Conservation (phyloP, 2,888 invertebrate species). For the Ectemnius lituratus region DNA sequence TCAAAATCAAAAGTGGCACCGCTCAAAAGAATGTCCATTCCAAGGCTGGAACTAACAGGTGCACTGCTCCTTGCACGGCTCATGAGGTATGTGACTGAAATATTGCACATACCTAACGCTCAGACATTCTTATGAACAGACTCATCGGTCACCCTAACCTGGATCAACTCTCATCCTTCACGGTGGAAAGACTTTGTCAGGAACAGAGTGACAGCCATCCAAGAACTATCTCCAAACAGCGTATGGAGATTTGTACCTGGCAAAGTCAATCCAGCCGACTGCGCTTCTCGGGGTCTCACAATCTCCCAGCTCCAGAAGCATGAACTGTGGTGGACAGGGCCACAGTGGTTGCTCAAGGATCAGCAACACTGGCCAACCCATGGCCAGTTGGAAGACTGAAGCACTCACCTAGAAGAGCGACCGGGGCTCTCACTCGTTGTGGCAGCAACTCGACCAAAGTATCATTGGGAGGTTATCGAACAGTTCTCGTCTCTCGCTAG, state of each 20-base stretch:
- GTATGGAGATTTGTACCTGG: conserved; percentile 46
- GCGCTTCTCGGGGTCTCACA: conserved; percentile 41
- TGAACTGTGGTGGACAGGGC: too few relatives aligned
- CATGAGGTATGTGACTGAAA: conserved; percentile 24
- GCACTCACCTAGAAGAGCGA: too few relatives aligned
- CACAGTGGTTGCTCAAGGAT: too few relatives aligned
- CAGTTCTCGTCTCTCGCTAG: too few relatives aligned
- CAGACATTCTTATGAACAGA: conserved; percentile 38
- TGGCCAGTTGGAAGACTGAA: too few relatives aligned
- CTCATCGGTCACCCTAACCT: conserved; percentile 30
- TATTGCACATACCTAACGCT: background rate
- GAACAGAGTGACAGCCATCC: conserved; percentile 42
- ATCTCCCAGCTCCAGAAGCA: conserved; percentile 23
- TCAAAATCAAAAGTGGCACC: conserved; percentile 46
- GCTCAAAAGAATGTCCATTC: conserved; percentile 50
- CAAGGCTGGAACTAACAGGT: conserved; percentile 57
- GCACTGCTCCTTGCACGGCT: conserved; percentile 42
- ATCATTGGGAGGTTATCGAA: too few relatives aligned
- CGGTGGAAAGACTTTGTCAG: conserved; percentile 48
- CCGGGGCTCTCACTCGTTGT: too few relatives aligned
- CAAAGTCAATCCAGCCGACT: conserved; percentile 45
- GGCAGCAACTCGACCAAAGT: too few relatives aligned
- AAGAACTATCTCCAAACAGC: conserved; percentile 25
- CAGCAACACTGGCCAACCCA: too few relatives aligned
- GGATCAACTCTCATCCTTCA: conserved; percentile 50